Evolutionary conservation across 2,888 invertebrate species (phyloP).

Genomic region (Acanthosepion esculentum): DNA sequence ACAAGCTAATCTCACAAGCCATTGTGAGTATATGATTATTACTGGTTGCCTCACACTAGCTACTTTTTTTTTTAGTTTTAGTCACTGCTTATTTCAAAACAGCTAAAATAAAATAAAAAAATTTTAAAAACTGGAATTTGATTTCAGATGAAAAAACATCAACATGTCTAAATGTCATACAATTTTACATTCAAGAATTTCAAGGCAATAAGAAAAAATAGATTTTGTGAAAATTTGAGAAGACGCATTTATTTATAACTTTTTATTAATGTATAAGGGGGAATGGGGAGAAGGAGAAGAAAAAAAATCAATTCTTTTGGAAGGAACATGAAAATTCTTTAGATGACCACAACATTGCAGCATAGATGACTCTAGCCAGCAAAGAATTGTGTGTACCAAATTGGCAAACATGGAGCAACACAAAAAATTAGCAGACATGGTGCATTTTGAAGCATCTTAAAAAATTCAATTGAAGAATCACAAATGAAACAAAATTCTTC

Average conservation of each 20-base stretch:
- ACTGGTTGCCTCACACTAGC: no score
- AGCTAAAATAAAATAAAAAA: no score
- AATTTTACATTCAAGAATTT: no score
- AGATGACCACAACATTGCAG: neutral
- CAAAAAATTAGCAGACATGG: neutral
- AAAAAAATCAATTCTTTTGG: neutral
- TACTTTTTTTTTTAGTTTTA: no score
- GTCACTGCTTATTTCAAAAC: no score
- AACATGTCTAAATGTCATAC: no score
- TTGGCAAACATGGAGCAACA: neutral
- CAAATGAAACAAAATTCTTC: neutral
- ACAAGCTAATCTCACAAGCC: no score
- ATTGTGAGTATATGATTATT: no score
- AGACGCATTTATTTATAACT: neutral
- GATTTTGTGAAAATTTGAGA: conserved; percentile 33
- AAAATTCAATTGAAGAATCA: no score
- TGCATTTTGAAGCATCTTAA: neutral
- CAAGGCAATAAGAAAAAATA: neutral
- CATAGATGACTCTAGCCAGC: neutral
- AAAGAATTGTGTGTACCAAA: neutral
- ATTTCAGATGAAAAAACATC: no score
- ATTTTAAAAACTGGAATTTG: no score
- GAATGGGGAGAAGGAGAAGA: neutral
- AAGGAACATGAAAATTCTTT: neutral
- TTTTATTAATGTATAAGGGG: neutral